Evolutionary conservation across 2,888 invertebrate genomes (phyloP).

Genomic region (Cremastinae sp.): DNA sequence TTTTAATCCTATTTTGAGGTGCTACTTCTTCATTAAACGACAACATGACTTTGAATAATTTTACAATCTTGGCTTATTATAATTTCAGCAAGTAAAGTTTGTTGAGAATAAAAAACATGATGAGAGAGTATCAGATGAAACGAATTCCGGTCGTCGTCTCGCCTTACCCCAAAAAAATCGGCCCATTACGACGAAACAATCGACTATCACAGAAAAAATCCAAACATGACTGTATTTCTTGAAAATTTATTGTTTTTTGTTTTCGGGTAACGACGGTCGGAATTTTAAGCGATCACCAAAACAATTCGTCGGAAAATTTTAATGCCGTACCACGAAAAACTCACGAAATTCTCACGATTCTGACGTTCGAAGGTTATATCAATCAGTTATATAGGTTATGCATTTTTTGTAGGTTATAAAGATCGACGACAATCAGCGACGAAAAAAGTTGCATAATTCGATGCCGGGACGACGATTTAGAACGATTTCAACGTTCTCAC

Average conservation of each 20-base stretch:
- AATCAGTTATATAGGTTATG: conserved; percentile 74
- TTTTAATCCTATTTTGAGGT: too few species aligned
- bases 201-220: conserved; percentile 27
- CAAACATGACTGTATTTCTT: background rate
- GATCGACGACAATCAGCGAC: conserved; percentile 41
- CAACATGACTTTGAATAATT: too few species aligned
- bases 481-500: conserved; percentile 10
- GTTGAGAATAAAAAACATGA: conserved; percentile 47
- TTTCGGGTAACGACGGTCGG: background rate
- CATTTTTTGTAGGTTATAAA: conserved; percentile 71
- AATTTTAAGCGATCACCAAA: conserved; percentile 6
- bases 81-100: background rate
- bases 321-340: background rate
- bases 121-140: background rate
- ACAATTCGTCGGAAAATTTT: background rate
- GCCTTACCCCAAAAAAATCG: conserved; percentile 17
- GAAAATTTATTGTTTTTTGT: background rate
- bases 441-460: conserved; percentile 64
- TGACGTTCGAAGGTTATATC: conserved; percentile 74
- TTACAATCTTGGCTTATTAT: too few species aligned
- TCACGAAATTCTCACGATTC: conserved; percentile 58
- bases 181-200: conserved; percentile 35
- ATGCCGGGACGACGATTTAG: conserved; percentile 55
- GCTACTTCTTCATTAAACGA: too few species aligned
- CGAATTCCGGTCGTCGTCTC: background rate